phyloP scores from a whole-genome alignment of 2,113 vertebrate species.

The Toxostoma redivivum region DNA sequence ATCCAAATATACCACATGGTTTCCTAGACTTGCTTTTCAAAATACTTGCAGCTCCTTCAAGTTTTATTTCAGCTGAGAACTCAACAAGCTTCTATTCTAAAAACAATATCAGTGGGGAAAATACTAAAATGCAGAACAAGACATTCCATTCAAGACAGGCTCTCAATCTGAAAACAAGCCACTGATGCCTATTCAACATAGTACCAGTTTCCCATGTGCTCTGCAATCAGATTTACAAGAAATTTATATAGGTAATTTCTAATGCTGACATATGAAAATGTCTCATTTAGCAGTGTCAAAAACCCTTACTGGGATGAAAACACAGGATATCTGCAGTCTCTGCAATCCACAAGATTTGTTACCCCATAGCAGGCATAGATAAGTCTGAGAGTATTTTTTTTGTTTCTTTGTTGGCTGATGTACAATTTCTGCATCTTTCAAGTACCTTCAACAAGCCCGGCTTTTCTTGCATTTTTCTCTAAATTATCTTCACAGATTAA shows the following conservation, averaged over 20 bases:
- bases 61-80: not conserved
- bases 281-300: not conserved
- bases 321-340: not conserved
- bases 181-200: rapidly evolving
- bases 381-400: not conserved
- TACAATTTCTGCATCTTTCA: not conserved
- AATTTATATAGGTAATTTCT: not conserved
- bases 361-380: not conserved
- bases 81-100: not conserved
- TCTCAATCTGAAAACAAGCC: not conserved
- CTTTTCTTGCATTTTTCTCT: not conserved
- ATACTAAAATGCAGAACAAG: not conserved
- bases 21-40: not conserved
- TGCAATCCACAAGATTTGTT: not conserved
- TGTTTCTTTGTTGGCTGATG: not conserved
- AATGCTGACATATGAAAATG: not conserved
- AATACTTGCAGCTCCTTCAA: not conserved
- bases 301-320: not conserved
- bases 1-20: not conserved
- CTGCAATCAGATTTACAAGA: not conserved
- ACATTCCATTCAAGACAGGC: not conserved
- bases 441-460: not conserved
- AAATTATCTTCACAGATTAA: not conserved
- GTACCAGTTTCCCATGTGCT: not conserved
- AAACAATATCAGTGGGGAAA: not conserved